Conservation (phyloP, 2,113 vertebrate genomes). For the Antigone vipio region DNA sequence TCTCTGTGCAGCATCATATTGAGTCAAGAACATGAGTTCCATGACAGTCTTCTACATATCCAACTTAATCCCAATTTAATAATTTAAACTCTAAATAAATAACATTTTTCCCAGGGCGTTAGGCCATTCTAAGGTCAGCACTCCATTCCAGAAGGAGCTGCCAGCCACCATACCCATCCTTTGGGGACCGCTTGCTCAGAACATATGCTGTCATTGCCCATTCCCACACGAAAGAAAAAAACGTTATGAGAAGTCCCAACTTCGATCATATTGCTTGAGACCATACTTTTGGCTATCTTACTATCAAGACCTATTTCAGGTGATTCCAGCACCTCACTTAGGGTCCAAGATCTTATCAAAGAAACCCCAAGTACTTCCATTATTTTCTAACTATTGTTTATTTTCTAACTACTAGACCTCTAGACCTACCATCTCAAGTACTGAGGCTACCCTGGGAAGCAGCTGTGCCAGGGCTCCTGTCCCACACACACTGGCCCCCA, state of each 20-base stretch:
- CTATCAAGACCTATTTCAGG: not conserved
- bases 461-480: not conserved
- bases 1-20: not conserved
- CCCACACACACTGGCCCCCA: not conserved
- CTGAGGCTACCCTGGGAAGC: not conserved
- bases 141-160: not conserved
- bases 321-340: not conserved
- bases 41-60: not conserved
- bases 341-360: not conserved
- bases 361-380: not conserved
- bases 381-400: not conserved
- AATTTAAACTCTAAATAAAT: not conserved
- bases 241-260: not conserved
- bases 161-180: not conserved
- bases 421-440: not conserved
- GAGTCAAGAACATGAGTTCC: not conserved
- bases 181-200: not conserved
- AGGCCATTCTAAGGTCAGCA: not conserved
- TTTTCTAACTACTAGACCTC: not conserved
- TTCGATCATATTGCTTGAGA: not conserved
- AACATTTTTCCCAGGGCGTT: not conserved
- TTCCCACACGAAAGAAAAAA: not conserved
- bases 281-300: not conserved
- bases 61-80: not conserved
- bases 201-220: not conserved